Evolutionary conservation across 2,797 vertebrate genomes (phyloP).

Genomic region (Lophius americanus): DNA sequence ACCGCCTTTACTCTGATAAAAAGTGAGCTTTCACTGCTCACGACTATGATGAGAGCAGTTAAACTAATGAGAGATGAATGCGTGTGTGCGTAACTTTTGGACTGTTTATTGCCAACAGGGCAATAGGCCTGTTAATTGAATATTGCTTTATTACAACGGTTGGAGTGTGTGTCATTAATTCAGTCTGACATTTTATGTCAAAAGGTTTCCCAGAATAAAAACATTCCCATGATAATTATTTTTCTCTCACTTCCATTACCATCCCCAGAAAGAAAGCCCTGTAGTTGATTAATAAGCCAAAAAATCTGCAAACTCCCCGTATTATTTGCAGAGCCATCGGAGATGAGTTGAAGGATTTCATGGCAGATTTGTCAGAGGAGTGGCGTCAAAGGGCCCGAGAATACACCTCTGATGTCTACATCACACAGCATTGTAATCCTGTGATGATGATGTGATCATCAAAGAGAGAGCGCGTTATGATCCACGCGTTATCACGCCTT

Average conservation of each 20-base stretch:
- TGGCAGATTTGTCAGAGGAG: constrained; percentile 14
- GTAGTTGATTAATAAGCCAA: constrained; percentile 1
- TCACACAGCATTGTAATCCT: constrained; percentile 12
- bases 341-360: constrained; percentile 6
- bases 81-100: constrained; percentile 6
- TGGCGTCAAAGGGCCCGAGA: neutral
- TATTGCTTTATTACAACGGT: constrained; percentile 16
- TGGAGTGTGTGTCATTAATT: neutral
- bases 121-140: constrained; percentile 20
- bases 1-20: constrained; percentile 4
- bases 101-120: constrained; percentile 23
- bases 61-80: constrained; percentile 21
- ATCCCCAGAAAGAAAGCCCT: neutral
- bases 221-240: constrained; percentile 4
- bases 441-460: constrained; percentile 15
- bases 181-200: constrained; percentile 17
- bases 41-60: constrained; percentile 26
- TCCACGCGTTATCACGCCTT: constrained; percentile 1
- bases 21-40: neutral
- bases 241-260: neutral
- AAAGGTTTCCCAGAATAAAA: neutral
- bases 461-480: constrained; percentile 8
- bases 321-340: neutral
- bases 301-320: neutral
- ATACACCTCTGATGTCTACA: constrained; percentile 13